Percentiles rank a stretch among this genome's conserved stretches.
These are phyloP conservation scores for Neopipo cinnamomea DNA, from an alignment of 2,113 vertebrate species.

Conservation along the genomic window DNA sequence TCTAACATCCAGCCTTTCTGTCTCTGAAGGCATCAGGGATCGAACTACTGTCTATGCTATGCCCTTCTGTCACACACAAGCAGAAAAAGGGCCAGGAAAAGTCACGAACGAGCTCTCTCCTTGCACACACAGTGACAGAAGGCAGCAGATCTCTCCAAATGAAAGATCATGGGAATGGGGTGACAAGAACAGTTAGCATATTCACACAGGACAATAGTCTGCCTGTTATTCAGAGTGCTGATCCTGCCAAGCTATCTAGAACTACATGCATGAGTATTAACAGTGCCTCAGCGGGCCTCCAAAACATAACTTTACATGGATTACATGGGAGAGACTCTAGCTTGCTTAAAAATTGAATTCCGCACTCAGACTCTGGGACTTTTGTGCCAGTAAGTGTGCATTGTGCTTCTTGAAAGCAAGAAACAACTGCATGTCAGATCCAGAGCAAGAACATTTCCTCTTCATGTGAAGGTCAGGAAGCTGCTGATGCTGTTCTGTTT, in stretches of 20 bases:
- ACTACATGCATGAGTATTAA: neutral
- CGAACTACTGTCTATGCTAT: neutral
- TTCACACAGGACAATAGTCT: constrained; percentile 1
- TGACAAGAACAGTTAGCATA: constrained; percentile 5
- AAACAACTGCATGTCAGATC: neutral
- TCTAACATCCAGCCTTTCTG: neutral
- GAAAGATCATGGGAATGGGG: neutral
- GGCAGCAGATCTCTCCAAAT: constrained; percentile 2
- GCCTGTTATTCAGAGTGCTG: neutral
- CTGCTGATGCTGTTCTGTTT: neutral
- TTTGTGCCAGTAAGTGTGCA: neutral
- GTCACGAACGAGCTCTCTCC: neutral
- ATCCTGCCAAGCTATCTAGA: constrained; percentile 10
- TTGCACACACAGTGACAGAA: neutral
- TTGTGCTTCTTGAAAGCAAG: neutral
- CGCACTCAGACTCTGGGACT: neutral
- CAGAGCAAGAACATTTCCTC: neutral
- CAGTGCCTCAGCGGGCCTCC: neutral
- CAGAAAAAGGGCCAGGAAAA: neutral
- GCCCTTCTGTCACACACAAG: neutral
- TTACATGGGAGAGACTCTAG: neutral
- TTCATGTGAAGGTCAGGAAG: neutral
- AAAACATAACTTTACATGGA: neutral
- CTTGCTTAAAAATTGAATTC: neutral
- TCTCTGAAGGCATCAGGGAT: neutral